Conservation (phyloP, 1,140 invertebrate genomes). For the Brachionus paranguensis region DNA sequence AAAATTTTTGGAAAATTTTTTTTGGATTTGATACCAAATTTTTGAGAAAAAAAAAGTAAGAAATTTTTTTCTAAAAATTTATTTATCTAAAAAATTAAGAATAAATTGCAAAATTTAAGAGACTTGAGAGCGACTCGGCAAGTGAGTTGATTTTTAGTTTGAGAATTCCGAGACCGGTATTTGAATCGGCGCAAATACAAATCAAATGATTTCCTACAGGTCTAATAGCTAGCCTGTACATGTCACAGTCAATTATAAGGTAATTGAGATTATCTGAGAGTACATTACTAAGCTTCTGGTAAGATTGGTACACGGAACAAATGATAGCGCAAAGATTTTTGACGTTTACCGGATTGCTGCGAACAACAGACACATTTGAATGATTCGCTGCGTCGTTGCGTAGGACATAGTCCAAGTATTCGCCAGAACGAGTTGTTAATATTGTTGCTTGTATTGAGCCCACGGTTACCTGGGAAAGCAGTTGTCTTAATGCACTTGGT, state of each 20-base stretch:
- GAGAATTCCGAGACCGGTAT: constrained; percentile 34
- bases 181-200: constrained; percentile 32
- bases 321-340: constrained; percentile 38
- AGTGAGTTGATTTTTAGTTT: constrained; percentile 28
- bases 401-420: constrained; percentile 36
- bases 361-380: not conserved
- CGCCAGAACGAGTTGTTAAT: not conserved
- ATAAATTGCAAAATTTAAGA: constrained; percentile 35
- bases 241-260: constrained; percentile 23
- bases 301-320: constrained; percentile 32
- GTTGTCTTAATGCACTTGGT: constrained; percentile 24
- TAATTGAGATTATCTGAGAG: not conserved
- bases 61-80: not conserved
- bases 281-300: constrained; percentile 9
- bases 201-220: constrained; percentile 28
- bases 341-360: not conserved
- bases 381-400: not conserved
- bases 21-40: not conserved
- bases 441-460: constrained; percentile 15
- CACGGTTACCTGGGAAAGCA: constrained; percentile 7
- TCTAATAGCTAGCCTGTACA: constrained; percentile 21
- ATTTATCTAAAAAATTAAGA: constrained; percentile 9
- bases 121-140: constrained; percentile 6
- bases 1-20: not conserved
- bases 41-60: not conserved